Percentiles rank a stretch among this genome's conserved stretches.
Evolutionary conservation across 1,140 invertebrate species (phyloP).

Genomic region (Teleogryllus occipitalis): DNA sequence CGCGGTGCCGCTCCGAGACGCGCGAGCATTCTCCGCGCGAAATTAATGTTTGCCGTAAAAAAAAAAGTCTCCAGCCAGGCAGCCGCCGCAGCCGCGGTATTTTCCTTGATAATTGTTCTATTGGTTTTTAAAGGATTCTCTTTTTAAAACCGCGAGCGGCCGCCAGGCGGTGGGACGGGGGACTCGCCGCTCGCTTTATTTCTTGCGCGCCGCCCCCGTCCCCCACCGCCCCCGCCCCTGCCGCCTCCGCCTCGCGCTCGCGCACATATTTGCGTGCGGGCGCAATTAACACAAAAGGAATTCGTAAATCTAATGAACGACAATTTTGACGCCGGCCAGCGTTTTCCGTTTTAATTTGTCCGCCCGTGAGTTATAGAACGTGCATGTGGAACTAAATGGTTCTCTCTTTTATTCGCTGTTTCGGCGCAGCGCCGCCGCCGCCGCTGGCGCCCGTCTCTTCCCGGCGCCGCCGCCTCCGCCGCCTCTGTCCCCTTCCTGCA

Average conservation of each 20-base stretch:
- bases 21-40: not conserved
- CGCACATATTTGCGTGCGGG: not conserved
- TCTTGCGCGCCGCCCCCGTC: not conserved
- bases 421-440: not conserved
- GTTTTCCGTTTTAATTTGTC: conserved; percentile 5
- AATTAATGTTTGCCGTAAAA: conserved; percentile 5
- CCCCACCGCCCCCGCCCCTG: too few species aligned
- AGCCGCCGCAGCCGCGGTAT: not conserved
- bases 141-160: not conserved
- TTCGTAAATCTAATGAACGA: conserved; percentile 5
- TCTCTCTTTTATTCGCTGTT: not conserved
- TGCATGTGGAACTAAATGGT: not conserved
- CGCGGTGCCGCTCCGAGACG: not conserved
- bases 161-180: too few species aligned
- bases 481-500: too few species aligned
- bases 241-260: too few species aligned
- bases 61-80: not conserved
- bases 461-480: too few species aligned
- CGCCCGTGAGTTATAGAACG: not conserved
- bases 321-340: conserved; percentile 2
- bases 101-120: conserved; percentile 5
- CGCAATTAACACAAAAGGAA: conserved; percentile 4
- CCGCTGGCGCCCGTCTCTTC: too few species aligned
- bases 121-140: conserved; percentile 1
- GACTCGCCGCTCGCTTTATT: not conserved